Evolutionary conservation across 2,797 vertebrate genomes (phyloP).

Genomic region (Karalla daura): DNA sequence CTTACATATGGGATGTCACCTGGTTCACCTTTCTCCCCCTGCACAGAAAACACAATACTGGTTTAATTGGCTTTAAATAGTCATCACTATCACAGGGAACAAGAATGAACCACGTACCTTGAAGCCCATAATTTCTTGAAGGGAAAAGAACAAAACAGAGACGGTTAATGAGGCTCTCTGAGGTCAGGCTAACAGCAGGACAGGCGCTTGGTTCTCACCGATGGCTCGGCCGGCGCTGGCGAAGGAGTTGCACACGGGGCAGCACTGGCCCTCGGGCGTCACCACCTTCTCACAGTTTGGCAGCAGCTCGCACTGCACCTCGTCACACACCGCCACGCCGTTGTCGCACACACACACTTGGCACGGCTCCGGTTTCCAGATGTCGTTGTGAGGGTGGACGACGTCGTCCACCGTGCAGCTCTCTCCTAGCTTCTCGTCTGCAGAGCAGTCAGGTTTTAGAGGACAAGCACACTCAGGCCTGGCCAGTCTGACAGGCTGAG

Average conservation of each 20-base stretch:
- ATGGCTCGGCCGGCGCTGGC: conserved; percentile 82
- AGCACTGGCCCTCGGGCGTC: conserved; percentile 89
- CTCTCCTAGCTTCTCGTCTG: conserved; percentile 15
- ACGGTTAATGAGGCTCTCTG: too few relatives aligned
- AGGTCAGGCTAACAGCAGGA: too few relatives aligned
- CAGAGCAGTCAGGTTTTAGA: not conserved
- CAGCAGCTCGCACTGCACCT: conserved; percentile 86
- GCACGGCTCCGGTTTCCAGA: conserved; percentile 92
- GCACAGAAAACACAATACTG: not conserved
- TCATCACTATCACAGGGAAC: not conserved
- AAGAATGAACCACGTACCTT: conserved; percentile 81
- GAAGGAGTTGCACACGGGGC: conserved; percentile 88
- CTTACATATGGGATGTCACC: conserved; percentile 94
- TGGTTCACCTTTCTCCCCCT: conserved; percentile 97
- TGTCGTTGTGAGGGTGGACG: conserved; percentile 86
- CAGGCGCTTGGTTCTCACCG: conserved; percentile 50
- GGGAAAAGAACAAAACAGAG: conserved; percentile 19
- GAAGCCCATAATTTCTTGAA: conserved; percentile 82
- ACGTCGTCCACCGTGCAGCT: conserved; percentile 68
- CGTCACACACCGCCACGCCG: conserved; percentile 90
- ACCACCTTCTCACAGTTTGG: conserved; percentile 85
- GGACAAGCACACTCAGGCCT: accelerated
- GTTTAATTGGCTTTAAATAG: not conserved
- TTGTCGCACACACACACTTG: conserved; percentile 93
- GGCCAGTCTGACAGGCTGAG: accelerated